phyloP scores from a whole-genome alignment of 2,113 vertebrate species.

The Odobenus rosmarus region DNA sequence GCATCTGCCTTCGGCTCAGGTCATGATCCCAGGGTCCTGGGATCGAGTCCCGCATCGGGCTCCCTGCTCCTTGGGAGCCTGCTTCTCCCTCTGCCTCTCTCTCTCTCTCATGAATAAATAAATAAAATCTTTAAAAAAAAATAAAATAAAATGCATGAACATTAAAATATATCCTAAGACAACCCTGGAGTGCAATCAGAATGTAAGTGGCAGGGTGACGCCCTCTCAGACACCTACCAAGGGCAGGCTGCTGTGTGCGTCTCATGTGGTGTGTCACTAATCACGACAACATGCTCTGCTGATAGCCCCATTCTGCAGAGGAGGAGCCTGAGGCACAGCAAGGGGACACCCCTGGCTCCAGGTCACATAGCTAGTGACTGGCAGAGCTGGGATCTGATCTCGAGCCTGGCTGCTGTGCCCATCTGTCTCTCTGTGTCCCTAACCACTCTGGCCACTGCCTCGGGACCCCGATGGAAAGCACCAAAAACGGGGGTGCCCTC shows the following conservation, averaged over 20 bases:
- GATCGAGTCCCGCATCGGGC: too few relatives aligned
- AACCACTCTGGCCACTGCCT: not conserved
- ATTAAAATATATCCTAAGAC: not conserved
- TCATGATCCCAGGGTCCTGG: too few relatives aligned
- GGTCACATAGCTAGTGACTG: not conserved
- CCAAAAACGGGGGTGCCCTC: not conserved
- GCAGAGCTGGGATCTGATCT: not conserved
- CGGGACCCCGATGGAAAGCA: not conserved
- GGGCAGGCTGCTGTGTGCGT: not conserved
- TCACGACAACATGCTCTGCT: rapidly evolving
- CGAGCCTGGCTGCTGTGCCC: not conserved
- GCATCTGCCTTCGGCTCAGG: too few relatives aligned
- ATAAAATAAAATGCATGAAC: not conserved
- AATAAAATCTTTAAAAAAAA: too few relatives aligned
- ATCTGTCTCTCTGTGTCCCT: not conserved
- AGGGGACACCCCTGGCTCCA: not conserved
- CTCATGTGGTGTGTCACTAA: not conserved
- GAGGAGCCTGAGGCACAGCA: not conserved
- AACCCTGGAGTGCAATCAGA: not conserved
- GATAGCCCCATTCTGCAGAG: not conserved
- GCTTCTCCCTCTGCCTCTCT: too few relatives aligned
- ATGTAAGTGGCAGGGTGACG: not conserved
- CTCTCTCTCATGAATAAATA: too few relatives aligned
- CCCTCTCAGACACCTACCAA: not conserved
- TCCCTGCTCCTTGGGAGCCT: too few relatives aligned